Evolutionary conservation across 2,113 vertebrate genomes (phyloP).

Genomic region (Rhabdomys dilectus): DNA sequence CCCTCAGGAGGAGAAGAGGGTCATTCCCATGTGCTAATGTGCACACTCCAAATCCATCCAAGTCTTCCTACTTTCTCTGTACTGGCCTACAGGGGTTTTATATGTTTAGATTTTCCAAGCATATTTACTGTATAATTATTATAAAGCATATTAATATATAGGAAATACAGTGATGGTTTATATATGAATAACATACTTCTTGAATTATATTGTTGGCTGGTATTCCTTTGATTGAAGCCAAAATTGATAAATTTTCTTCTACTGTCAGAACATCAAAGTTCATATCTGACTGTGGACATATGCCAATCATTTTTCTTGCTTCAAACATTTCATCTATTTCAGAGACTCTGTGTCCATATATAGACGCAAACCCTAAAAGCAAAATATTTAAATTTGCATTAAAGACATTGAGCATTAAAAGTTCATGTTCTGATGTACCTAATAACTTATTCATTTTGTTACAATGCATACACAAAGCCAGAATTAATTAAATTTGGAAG

Average conservation of each 20-base stretch:
- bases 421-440: not conserved
- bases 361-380: slow-evolving; percentile 91
- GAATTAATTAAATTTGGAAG: slow-evolving; percentile 19
- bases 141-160: slow-evolving; percentile 29
- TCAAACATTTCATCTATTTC: slow-evolving; percentile 95
- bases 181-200: slow-evolving; percentile 87
- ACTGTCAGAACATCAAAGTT: slow-evolving; percentile 97
- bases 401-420: slow-evolving; percentile 42
- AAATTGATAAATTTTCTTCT: slow-evolving; percentile 96
- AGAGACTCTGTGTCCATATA: slow-evolving; percentile 93
- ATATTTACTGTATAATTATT: not conserved
- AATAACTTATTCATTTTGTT: not conserved
- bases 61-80: not conserved
- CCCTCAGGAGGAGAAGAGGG: not conserved
- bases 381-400: slow-evolving; percentile 59
- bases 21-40: not conserved
- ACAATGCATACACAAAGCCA: not conserved
- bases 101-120: slow-evolving; percentile 38
- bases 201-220: slow-evolving; percentile 89
- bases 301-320: slow-evolving; percentile 94
- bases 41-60: not conserved
- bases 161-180: not conserved
- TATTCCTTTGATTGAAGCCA: slow-evolving; percentile 97
- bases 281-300: slow-evolving; percentile 97
- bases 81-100: not conserved